These are phyloP conservation scores for Drosophila kanapiae DNA, from an alignment of 1,140 invertebrate species.

Conservation along the genomic window DNA sequence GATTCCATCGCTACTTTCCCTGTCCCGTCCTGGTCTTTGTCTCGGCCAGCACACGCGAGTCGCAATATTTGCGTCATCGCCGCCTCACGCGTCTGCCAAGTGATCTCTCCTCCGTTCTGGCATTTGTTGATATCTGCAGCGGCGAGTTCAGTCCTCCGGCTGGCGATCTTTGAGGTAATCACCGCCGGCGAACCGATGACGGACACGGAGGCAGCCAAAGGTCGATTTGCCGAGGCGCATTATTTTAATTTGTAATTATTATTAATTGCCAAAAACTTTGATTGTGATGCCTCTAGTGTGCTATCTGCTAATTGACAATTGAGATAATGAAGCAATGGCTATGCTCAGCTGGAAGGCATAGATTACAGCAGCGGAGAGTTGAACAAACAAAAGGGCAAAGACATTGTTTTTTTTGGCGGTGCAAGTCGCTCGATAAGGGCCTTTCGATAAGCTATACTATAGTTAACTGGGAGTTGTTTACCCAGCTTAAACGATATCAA, in stretches of 20 bases:
- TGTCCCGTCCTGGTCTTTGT: not conserved
- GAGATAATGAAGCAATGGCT: not conserved
- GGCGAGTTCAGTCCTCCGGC: conserved; percentile 36
- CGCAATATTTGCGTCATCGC: conserved; percentile 68
- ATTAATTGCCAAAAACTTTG: conserved; percentile 32
- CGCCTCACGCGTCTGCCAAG: conserved; percentile 67
- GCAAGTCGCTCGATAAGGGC: conserved; percentile 20
- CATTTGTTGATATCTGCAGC: conserved; percentile 50
- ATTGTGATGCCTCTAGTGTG: conserved; percentile 2
- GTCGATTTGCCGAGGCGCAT: conserved; percentile 21
- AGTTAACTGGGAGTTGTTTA: conserved; percentile 33
- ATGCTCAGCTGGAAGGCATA: too few relatives aligned
- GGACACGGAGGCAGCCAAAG: conserved; percentile 19
- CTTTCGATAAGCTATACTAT: conserved; percentile 28
- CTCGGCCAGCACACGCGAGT: conserved; percentile 53
- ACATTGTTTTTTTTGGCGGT: conserved; percentile 14
- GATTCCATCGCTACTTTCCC: conserved; percentile 23
- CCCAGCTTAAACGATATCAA: conserved; percentile 24
- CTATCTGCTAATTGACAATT: conserved; percentile 25
- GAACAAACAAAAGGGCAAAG: conserved; percentile 27
- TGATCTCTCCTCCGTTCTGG: conserved; percentile 63
- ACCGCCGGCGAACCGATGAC: conserved; percentile 21
- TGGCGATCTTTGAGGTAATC: conserved; percentile 12
- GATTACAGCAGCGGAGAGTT: conserved; percentile 4
- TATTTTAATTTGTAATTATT: conserved; percentile 46